Evolutionary conservation across 2,113 vertebrate species (phyloP).

Genomic region (Ginglymostoma cirratum): DNA sequence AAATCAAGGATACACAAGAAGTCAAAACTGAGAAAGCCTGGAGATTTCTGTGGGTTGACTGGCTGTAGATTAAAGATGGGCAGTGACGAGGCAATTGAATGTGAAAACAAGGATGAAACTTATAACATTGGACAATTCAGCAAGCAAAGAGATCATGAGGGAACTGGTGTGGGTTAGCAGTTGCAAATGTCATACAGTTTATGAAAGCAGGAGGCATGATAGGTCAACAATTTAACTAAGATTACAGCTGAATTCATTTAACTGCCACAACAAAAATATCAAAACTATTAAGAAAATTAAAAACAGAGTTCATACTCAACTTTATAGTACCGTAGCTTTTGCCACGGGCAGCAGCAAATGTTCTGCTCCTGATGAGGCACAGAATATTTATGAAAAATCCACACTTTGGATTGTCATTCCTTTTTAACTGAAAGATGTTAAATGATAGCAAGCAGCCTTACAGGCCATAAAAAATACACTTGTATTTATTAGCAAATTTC

Average conservation of each 20-base stretch:
- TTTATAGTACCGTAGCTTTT: not conserved
- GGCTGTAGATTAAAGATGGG: not conserved
- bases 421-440: not conserved
- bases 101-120: not conserved
- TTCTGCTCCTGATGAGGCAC: not conserved
- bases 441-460: not conserved
- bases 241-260: not conserved
- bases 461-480: not conserved
- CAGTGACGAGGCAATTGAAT: not conserved
- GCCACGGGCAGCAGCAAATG: not conserved
- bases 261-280: not conserved
- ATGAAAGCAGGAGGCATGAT: not conserved
- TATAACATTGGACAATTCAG: not conserved
- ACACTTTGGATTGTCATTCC: not conserved
- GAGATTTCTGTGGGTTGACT: not conserved
- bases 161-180: not conserved
- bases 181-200: not conserved
- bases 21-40: not conserved
- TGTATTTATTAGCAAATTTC: not conserved
- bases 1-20: not conserved
- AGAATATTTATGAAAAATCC: not conserved
- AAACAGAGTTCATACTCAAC: not conserved
- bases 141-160: not conserved
- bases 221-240: not conserved
- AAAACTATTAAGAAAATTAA: not conserved